Percentiles rank a stretch among this genome's conserved stretches.
phyloP scores from a whole-genome alignment of 2,113 vertebrate species.

The Pampusana beccarii region DNA sequence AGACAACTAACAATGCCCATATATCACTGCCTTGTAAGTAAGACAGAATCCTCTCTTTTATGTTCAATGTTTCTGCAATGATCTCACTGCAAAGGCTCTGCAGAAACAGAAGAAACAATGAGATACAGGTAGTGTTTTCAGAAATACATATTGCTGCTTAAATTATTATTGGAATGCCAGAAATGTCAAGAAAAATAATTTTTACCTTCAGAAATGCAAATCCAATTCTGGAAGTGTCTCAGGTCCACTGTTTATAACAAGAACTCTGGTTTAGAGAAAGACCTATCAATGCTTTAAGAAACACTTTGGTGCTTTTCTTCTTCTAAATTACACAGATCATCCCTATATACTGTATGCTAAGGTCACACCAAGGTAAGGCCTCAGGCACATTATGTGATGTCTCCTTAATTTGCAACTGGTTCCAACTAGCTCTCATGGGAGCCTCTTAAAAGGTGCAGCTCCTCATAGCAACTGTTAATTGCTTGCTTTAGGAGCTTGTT shows the following conservation, averaged over 20 bases:
- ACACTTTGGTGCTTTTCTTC: neutral
- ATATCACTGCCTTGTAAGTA: neutral
- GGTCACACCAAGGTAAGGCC: neutral
- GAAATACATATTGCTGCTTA: neutral
- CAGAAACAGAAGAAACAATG: neutral
- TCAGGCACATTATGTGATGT: neutral
- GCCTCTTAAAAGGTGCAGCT: neutral
- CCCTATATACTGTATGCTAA: neutral
- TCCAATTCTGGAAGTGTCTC: neutral
- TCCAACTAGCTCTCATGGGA: neutral
- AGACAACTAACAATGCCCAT: neutral
- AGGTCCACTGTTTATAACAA: neutral
- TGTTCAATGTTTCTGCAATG: neutral
- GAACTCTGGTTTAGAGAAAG: neutral
- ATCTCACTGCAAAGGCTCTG: neutral
- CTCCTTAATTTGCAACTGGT: slow-evolving; percentile 1
- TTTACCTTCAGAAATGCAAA: neutral
- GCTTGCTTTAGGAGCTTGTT: neutral
- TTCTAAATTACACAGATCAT: neutral
- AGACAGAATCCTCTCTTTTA: neutral
- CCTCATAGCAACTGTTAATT: neutral
- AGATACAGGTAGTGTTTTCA: neutral
- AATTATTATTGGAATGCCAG: neutral
- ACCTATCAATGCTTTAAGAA: neutral
- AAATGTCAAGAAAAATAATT: neutral